Percentiles rank a stretch among this genome's conserved stretches.
Evolutionary conservation across 2,888 invertebrate species (phyloP).

Genomic region (Penaeus monodon): DNA sequence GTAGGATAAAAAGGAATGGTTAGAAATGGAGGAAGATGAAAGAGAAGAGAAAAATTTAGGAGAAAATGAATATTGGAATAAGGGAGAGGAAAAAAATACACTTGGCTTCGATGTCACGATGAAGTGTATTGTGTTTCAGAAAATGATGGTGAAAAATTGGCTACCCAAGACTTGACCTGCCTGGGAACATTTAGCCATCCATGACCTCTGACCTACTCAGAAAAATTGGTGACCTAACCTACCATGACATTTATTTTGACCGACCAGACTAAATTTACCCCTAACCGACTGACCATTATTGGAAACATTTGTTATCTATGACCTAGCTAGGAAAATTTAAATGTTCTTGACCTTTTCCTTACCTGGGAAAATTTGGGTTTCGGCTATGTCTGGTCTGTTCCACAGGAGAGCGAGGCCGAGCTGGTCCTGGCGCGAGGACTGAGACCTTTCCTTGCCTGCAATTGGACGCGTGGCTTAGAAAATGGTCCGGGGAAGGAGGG

Average conservation of each 20-base stretch:
- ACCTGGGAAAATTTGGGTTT: conserved; percentile 58
- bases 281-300: not conserved
- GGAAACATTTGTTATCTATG: not conserved
- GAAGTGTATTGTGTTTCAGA: too few relatives aligned
- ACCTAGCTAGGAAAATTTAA: not conserved
- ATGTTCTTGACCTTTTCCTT: not conserved
- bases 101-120: too few relatives aligned
- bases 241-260: too few relatives aligned
- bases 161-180: not conserved
- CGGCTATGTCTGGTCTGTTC: conserved; percentile 89
- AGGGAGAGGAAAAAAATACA: too few relatives aligned
- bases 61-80: too few relatives aligned
- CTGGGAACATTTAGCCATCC: conserved; percentile 53
- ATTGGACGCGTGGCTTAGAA: not conserved
- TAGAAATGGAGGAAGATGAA: too few relatives aligned
- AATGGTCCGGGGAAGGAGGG: too few relatives aligned
- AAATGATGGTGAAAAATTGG: too few relatives aligned
- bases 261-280: too few relatives aligned
- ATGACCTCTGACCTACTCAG: conserved; percentile 89
- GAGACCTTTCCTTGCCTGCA: conserved; percentile 70
- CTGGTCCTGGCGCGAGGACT: conserved; percentile 92
- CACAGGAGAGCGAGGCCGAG: conserved; percentile 93
- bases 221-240: too few relatives aligned
- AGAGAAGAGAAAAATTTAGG: too few relatives aligned
- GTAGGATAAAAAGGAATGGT: too few relatives aligned